Evolutionary conservation across 92 coral and sea anemone genomes (phyloP).

Genomic region (Palythoa caribaeorum): DNA sequence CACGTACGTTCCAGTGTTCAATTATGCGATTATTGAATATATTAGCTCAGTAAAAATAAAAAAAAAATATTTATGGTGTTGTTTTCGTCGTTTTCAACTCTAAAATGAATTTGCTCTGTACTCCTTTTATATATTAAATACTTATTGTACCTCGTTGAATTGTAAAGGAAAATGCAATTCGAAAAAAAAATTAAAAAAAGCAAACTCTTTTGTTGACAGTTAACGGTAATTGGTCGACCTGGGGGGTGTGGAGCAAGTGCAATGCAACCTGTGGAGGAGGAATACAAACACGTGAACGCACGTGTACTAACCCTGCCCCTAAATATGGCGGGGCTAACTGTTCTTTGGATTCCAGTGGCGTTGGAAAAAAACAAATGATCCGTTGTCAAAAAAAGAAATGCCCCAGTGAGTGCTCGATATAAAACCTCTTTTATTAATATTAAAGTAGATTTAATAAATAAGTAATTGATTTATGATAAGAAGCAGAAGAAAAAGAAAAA

Average conservation of each 20-base stretch:
- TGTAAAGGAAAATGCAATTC: neutral
- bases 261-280: slow-evolving; percentile 6
- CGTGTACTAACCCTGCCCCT: slow-evolving; percentile 25
- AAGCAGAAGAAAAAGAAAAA: too few species aligned
- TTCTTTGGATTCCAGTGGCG: neutral
- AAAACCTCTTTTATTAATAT: too few species aligned
- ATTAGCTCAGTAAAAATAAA: too few species aligned
- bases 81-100: too few species aligned
- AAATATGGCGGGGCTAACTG: slow-evolving; percentile 6
- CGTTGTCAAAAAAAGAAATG: neutral
- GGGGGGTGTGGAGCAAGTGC: slow-evolving; percentile 13
- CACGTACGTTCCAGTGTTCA: too few species aligned
- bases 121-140: too few species aligned
- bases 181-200: neutral
- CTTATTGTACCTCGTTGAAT: too few species aligned
- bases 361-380: neutral
- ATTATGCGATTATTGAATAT: too few species aligned
- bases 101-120: too few species aligned
- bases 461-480: too few species aligned
- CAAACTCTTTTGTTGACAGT: neutral
- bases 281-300: neutral
- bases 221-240: neutral
- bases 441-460: too few species aligned
- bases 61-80: too few species aligned
- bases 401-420: neutral